phyloP scores from a whole-genome alignment of 2,797 vertebrate genomes.

The Eleutherodactylus coqui region DNA sequence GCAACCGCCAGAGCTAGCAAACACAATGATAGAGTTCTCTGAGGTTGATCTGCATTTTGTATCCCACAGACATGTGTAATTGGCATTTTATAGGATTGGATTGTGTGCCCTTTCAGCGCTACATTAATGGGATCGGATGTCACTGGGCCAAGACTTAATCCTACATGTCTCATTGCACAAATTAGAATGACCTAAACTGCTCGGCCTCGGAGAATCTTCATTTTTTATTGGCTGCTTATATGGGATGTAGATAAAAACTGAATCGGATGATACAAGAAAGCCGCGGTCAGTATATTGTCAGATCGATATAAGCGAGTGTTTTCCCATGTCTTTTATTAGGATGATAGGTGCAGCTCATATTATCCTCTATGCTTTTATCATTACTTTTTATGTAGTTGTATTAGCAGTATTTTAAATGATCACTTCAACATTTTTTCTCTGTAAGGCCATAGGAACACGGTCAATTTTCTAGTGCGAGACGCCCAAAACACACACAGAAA shows the following conservation, averaged over 20 bases:
- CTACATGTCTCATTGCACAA: not conserved
- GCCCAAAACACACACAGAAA: too few species aligned
- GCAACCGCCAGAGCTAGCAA: not conserved
- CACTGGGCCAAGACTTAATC: not conserved
- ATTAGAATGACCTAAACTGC: not conserved
- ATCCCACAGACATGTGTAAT: not conserved
- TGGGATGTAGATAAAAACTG: not conserved
- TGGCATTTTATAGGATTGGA: conserved; percentile 11
- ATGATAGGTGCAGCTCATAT: not conserved
- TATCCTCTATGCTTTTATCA: not conserved
- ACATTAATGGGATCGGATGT: not conserved
- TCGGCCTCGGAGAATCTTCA: not conserved
- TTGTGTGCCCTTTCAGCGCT: conserved; percentile 5
- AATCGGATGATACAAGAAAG: not conserved
- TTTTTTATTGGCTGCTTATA: not conserved
- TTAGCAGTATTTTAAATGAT: not conserved
- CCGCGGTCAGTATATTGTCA: not conserved
- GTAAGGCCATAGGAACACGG: too few species aligned
- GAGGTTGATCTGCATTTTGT: not conserved
- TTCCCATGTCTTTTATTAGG: not conserved
- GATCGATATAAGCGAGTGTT: not conserved
- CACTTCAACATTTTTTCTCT: too few species aligned
- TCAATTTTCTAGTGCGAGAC: too few species aligned
- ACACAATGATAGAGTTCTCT: not conserved
- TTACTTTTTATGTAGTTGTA: not conserved